These are phyloP conservation scores for Paralvinella palmiformis DNA, from an alignment of 1,140 invertebrate species.

Conservation along the genomic window DNA sequence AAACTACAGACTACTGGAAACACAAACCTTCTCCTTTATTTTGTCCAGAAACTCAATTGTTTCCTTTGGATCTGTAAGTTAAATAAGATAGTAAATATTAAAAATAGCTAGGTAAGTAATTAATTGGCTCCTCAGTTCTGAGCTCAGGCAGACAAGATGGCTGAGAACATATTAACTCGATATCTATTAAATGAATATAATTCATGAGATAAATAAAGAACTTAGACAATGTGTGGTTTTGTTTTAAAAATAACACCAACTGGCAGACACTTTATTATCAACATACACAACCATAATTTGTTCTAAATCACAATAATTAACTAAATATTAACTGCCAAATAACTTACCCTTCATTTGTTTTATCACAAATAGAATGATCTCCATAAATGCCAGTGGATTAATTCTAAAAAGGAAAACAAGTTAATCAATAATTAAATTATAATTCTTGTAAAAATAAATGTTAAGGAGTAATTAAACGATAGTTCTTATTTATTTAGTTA, in stretches of 20 bases:
- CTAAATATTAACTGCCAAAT: background rate
- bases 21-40: constrained; percentile 67
- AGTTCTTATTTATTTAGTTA: no score
- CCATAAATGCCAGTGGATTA: constrained; percentile 83
- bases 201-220: no score
- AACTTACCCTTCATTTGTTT: constrained; percentile 61
- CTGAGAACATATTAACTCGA: no score
- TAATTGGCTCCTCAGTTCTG: no score
- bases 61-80: constrained; percentile 63
- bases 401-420: constrained; percentile 63
- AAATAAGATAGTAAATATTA: background rate
- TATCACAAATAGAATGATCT: constrained; percentile 75
- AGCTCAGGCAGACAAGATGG: no score
- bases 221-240: no score
- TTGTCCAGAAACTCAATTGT: constrained; percentile 80
- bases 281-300: no score
- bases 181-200: no score
- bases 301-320: background rate
- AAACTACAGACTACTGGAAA: no score
- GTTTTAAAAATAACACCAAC: no score
- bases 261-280: no score
- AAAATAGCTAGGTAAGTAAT: background rate
- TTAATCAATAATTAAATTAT: background rate
- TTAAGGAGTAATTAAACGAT: no score
- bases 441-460: constrained; percentile 3